Base-by-base conservation (phyloP, 2,797 vertebrate genomes). In the Champsocephalus gunnari region DNA sequence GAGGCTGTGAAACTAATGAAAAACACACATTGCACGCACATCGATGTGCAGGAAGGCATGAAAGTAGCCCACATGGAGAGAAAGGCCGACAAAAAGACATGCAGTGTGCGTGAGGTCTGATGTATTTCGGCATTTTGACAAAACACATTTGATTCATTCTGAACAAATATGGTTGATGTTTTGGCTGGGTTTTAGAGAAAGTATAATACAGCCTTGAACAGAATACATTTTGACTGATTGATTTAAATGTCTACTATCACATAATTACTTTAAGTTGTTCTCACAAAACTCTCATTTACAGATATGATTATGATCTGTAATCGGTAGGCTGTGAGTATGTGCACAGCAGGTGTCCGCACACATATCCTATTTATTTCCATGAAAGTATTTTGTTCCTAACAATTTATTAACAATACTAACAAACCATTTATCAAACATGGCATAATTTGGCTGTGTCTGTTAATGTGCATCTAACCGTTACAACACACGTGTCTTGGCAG, bases 401-500 rank as follows among this genome's bases (percentile, higher is more conserved):
- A 61, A 69, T 78, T 65, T 61, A 81, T 75, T 21, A 66, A 57
- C 55, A 64, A 32, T 3, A 55, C 69, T 59, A 81, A 82, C 24
- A 73, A 58, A 28, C 61, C 78, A 76, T 77, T 70, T 64, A 82
- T 86, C 70, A 76, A 81, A 80, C 12, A 4, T 47, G 49, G 64
- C 78, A 78, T 71, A 28, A 78, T 82, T 85, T 84, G 84, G 77
- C 73, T 63, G 9, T 57, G 53, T 24, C 24, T 58, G 49, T 73
- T 77, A 57, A 60, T 80, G 63, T 87, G 77, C 76, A 66, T 67
- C 66, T 77, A 66, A 87, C 83, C 79, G 76, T 82, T 73, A 74
- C 61, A 84, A 80, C 56, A 77, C 65, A 78, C 73, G 73, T 66
- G 48, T 80, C 80, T 83, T 88, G 80, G 87, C 87, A 81, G 77